phyloP scores from a whole-genome alignment of 2,888 invertebrate species.

The Nomada ruficornis region DNA sequence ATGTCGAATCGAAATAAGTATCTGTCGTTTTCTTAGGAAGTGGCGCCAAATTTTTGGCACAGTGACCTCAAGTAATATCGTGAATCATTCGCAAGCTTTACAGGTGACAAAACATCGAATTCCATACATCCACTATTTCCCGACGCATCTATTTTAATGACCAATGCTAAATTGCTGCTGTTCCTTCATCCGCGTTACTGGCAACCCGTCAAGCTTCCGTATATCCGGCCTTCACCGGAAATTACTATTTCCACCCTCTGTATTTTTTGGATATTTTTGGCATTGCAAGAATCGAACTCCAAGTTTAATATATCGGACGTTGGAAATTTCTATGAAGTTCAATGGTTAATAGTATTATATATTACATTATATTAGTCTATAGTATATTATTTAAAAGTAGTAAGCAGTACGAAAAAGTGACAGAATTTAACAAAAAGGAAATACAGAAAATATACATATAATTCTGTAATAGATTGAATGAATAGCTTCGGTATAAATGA shows the following conservation, averaged over 20 bases:
- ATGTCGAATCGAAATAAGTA: not conserved
- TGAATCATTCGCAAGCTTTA: slow-evolving; percentile 22
- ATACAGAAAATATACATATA: too few species aligned
- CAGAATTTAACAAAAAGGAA: too few species aligned
- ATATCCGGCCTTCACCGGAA: slow-evolving; percentile 38
- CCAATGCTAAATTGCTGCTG: not conserved
- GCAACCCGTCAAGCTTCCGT: slow-evolving; percentile 52
- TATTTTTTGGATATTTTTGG: slow-evolving; percentile 29
- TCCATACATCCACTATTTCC: slow-evolving; percentile 27
- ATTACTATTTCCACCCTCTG: slow-evolving; percentile 13
- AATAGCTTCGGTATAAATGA: too few species aligned
- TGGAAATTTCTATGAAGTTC: slow-evolving; percentile 13
- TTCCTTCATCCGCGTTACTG: slow-evolving; percentile 26
- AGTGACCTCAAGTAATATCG: not conserved
- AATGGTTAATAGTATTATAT: not conserved
- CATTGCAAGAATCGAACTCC: slow-evolving; percentile 23
- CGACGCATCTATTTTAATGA: slow-evolving; percentile 31
- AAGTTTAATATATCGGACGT: not conserved
- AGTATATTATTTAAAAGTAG: too few species aligned
- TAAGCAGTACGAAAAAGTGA: too few species aligned
- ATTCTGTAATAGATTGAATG: too few species aligned
- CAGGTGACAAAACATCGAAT: slow-evolving; percentile 44
- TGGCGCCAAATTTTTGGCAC: slow-evolving; percentile 32
- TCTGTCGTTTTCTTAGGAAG: not conserved
- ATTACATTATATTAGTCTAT: too few species aligned